Evolutionary conservation across 2,797 vertebrate species (phyloP), one percentile per base, ranked within the genome.

Genomic region (Schizothorax lantsangensis): DNA sequence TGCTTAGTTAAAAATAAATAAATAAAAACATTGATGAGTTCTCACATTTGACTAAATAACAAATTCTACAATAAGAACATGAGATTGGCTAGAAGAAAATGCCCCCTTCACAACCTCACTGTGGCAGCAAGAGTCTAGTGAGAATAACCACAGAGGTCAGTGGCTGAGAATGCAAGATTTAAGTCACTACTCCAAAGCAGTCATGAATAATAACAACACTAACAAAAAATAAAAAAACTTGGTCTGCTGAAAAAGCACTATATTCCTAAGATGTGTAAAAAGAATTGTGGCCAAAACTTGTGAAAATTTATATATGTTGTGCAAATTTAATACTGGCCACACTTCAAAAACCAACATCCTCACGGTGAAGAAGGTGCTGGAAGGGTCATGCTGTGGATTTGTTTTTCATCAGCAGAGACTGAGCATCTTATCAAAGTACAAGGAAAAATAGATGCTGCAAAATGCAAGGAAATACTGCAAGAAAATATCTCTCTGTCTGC

Each of bases 111-210:
- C 6, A n/a, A 57, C 33, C 52, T 54, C 52, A 57, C 12, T 15
- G 75, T 78, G 52, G 33, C 75, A 78, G 43, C 40, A 15, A 45
- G 38, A 72, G 23, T 52, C 49, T 17, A 17, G 19, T 23, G 11
- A 77, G 49, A 78, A 77, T 54, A 38, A 21, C 21, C 75, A 78
- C 49, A n/a, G 21, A 59, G 33, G 36, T 78, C 33, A 57, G 45
- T 5, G 19, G 33, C 47, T 14, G 15, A 68, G 30, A 8, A 68
- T 68, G 64, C 64, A 68, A 36, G 30, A 68, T 19, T 68, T 17
- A 68, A 40, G 52, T 14, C 21, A 59, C 26, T 64, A 79, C 15
- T 45, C n/a, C 6, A 9, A 57, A 57, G 17, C 15, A 68, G 30
- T 4, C 33, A 36, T 68, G 15, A 47, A 43, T n/a, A 43, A 69